Base-by-base conservation (phyloP, 1,140 invertebrate genomes). In the Metopolophium dirhodum region DNA sequence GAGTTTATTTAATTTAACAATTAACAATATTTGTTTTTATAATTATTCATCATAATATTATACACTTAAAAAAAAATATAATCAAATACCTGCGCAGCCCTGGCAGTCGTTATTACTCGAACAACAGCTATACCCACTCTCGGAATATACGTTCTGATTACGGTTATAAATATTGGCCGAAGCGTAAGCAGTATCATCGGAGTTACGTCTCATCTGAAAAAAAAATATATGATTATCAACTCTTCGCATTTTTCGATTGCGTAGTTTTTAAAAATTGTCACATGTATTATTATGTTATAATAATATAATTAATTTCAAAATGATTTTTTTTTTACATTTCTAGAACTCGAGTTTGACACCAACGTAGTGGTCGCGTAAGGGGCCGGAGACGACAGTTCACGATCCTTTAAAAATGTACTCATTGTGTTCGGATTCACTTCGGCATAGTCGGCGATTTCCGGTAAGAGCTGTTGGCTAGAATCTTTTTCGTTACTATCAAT, bases 371-470 rank as follows among this genome's bases (percentile, higher is more conserved):
- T 94, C 4, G 94, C 94, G 54, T 95, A 95, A 30, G 94, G 94
- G 0, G 94, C 94, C 8, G 94, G 94, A 0, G 94, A 94, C 20
- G 93, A 94, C 22, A 93, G 77, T 26, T 94, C 94, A 47, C 90
- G 47, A 41, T 93, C 90, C 6, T 91, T 94, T 45, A 94, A 85
- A 57, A 94, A 94, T 30, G 94, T 94, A 23, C 85, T 94, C 86
- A 94, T 93, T 1, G 94, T 94, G 8, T 85, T 93, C 18, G 94
- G 87, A n/a, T 94, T 95, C 83, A 96, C 95, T 95, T 96, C 95
- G 93, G 95, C 95, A 94, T 96, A 96, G 94, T 96, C 95, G 51
- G 95, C 95, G 94, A 95, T 95, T 94, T 95, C 95, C 93, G 95
- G 94, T 20, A 91, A 83, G 0, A 94, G 37, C 87, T 94, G 82